These are phyloP conservation scores for Crocodylus rhombifer DNA, from an alignment of 2,797 vertebrate species.

Conservation along the genomic window DNA sequence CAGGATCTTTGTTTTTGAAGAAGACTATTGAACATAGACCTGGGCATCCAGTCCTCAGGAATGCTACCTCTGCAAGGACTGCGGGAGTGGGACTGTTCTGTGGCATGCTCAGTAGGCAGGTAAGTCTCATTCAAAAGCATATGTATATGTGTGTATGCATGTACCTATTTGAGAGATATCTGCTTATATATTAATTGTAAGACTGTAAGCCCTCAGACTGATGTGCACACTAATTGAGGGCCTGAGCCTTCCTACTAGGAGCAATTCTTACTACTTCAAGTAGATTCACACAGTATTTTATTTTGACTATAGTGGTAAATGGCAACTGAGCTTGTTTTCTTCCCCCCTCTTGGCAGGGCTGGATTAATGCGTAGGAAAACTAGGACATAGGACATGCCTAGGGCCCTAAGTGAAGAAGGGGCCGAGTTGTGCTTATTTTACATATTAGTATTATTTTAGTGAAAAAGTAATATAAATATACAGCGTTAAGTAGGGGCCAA, in stretches of 20 bases:
- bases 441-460: no score
- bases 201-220: background rate
- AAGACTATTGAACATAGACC: no score
- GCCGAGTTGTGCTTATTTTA: no score
- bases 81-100: background rate
- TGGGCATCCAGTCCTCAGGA: background rate
- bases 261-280: rapidly evolving
- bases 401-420: no score
- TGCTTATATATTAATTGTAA: background rate
- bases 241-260: background rate
- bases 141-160: rapidly evolving
- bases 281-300: background rate
- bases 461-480: no score
- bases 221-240: background rate
- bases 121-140: background rate
- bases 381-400: no score
- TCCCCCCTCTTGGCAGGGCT: background rate
- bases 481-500: no score
- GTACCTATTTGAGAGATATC: background rate
- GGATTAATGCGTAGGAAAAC: no score
- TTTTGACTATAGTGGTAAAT: background rate
- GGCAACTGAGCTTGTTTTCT: background rate
- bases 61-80: background rate
- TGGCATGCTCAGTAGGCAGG: background rate
- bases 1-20: background rate